Evolutionary conservation across 2,888 invertebrate genomes (phyloP).

Genomic region (Spodoptera littoralis): DNA sequence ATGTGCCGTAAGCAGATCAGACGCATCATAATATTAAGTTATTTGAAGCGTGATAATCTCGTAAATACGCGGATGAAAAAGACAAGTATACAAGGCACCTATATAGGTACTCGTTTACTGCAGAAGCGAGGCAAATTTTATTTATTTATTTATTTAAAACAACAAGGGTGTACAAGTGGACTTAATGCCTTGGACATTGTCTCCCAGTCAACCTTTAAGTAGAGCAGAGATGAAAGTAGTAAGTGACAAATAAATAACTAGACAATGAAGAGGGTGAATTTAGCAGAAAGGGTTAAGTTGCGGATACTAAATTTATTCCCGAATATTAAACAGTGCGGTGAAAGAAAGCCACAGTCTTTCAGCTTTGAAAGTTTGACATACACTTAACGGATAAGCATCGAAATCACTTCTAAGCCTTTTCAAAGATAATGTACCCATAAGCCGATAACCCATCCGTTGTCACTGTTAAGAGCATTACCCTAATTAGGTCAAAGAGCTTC

Average conservation of each 20-base stretch:
- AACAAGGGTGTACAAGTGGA: too few relatives aligned
- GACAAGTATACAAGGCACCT: constrained; percentile 7
- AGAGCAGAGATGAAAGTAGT: too few relatives aligned
- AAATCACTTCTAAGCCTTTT: constrained; percentile 47
- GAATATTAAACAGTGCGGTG: not conserved
- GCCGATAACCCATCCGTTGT: constrained; percentile 47
- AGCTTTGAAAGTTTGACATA: constrained; percentile 41
- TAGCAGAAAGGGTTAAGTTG: too few relatives aligned
- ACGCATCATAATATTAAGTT: constrained; percentile 61
- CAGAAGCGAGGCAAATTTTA: too few relatives aligned
- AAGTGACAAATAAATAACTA: too few relatives aligned
- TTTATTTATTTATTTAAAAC: too few relatives aligned
- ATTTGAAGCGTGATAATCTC: constrained; percentile 57
- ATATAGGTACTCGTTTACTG: too few relatives aligned
- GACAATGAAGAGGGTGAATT: too few relatives aligned
- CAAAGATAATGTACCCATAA: constrained; percentile 49
- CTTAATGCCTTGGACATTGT: too few relatives aligned
- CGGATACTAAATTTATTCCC: too few relatives aligned
- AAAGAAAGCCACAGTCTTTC: constrained; percentile 6
- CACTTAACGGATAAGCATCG: constrained; percentile 38
- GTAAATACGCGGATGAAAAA: constrained; percentile 45
- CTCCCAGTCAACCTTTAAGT: too few relatives aligned
- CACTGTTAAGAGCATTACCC: constrained; percentile 42
- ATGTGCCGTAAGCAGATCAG: constrained; percentile 58
- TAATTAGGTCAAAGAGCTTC: constrained; percentile 43